Evolutionary conservation across 2,888 invertebrate genomes (phyloP).

Genomic region (Stenchaetothrips biformis): DNA sequence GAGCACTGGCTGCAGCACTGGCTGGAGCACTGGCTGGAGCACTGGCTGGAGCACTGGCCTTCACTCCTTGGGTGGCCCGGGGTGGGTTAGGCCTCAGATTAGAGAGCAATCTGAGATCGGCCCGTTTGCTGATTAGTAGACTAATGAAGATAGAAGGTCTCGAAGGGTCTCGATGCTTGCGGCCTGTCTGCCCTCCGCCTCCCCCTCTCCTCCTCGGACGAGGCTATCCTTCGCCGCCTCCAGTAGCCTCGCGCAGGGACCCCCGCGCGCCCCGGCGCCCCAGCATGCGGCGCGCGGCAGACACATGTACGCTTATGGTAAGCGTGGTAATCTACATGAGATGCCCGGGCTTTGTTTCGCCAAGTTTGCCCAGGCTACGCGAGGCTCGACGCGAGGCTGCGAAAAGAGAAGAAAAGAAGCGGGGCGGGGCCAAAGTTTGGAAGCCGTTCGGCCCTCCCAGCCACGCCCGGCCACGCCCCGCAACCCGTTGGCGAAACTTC

Average conservation of each 20-base stretch:
- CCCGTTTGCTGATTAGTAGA: slow-evolving; percentile 18
- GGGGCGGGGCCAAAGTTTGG: not conserved
- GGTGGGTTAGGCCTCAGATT: not conserved
- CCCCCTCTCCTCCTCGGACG: not conserved
- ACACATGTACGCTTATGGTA: slow-evolving; percentile 15
- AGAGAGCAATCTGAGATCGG: slow-evolving; percentile 18
- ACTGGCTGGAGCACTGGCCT: too few relatives aligned
- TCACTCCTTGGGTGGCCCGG: too few relatives aligned
- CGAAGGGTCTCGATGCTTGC: not conserved
- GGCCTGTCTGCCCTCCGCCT: not conserved
- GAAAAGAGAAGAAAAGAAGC: slow-evolving; percentile 10
- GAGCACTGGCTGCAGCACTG: not conserved
- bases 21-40: not conserved
- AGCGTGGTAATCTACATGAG: slow-evolving; percentile 11
- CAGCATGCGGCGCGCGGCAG: not conserved
- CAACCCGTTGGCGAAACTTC: not conserved
- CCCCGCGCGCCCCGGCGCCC: not conserved
- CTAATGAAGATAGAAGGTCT: slow-evolving; percentile 18
- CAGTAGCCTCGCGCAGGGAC: not conserved
- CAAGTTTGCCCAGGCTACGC: not conserved
- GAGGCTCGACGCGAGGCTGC: too few relatives aligned
- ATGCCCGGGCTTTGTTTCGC: slow-evolving; percentile 12
- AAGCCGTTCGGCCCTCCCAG: not conserved
- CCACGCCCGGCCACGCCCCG: too few relatives aligned
- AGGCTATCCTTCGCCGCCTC: not conserved